Conservation (phyloP, 2,797 vertebrate genomes). For the Urosaurus nigricauda region DNA sequence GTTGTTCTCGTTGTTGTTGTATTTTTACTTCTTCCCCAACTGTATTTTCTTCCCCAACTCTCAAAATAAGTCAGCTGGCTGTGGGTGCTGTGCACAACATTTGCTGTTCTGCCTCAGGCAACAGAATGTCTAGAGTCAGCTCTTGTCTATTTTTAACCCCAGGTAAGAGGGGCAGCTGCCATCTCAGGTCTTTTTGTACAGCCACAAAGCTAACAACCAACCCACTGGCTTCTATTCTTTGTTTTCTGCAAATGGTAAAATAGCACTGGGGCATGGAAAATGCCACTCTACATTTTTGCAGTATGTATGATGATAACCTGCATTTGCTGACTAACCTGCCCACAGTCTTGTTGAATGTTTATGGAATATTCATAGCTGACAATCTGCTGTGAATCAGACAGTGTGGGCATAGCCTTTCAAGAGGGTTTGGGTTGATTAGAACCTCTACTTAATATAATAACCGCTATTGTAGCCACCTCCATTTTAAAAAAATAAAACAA, state of each 20-base stretch:
- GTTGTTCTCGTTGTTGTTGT: background rate
- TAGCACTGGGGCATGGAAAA: background rate
- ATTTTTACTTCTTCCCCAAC: background rate
- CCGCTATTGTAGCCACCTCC: conserved; percentile 47
- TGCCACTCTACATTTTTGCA: background rate
- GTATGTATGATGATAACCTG: background rate
- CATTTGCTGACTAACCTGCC: conserved; percentile 29
- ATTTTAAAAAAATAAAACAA: conserved; percentile 37
- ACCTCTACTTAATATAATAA: conserved; percentile 37
- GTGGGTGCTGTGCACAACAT: background rate
- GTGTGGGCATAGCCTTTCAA: conserved; percentile 37
- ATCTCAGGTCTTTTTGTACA: too few relatives aligned
- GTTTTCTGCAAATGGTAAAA: background rate
- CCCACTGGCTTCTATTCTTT: background rate
- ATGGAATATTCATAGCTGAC: conserved; percentile 24
- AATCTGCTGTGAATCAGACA: conserved; percentile 30
- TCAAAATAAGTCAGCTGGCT: background rate
- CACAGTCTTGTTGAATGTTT: conserved; percentile 8
- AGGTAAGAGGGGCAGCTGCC: too few relatives aligned
- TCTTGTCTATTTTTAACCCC: background rate
- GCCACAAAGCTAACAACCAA: too few relatives aligned
- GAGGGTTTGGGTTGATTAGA: conserved; percentile 60
- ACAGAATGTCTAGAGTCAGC: background rate
- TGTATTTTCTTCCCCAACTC: background rate
- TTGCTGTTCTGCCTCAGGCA: background rate